Base-by-base conservation (phyloP, 1,140 invertebrate genomes). In the Euglossa dilemma region DNA sequence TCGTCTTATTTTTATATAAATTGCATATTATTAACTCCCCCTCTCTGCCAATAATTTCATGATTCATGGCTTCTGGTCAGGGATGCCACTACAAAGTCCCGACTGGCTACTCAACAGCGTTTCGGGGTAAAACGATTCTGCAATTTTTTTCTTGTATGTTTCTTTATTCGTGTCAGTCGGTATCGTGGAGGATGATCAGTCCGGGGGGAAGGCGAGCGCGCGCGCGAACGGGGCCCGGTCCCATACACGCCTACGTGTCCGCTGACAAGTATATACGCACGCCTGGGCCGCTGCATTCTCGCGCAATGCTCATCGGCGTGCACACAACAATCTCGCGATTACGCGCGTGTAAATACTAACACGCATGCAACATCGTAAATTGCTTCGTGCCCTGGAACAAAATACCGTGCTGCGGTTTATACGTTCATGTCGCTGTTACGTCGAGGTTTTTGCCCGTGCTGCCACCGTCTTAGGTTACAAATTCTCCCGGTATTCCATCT, bases 391-490 rank as follows among this genome's bases (percentile, higher is more conserved):
- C 56, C 47, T 61, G 63, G 64, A 87, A 82, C 16, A 77, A 88
- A 87, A 84, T 87, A 71, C 74, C 61, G 43, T 82, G 73, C 56
- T 70, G 66, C 43, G 52, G 57, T 85, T 85, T 84, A 52, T 74
- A 45, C 75, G 52, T 83, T 72, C 54, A 83, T 72, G 72, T 69
- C 67, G 80, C n/a, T 52, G 43, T 66, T 79, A 64, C 36, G 57
- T n/a, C 14, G 9, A 56, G 54, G 28, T 71, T 82, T 83, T 85
- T 76, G 43, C 67, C 28, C 14, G 47, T 12, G 8, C 57, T 59
- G 14, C 43, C 63, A 74, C 56, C 57, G 73, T 84, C 69, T 87
- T 80, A 45, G 64, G 67, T 87, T 87, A 88, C 86, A 77, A 52
- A 80, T 87, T 87, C 56, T 77, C n/a, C 64, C 63, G 52, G 18